A percentile compares a stretch with the other conserved stretches of the same genome.
These are phyloP conservation scores for Globicephala melas DNA, from an alignment of 2,113 vertebrate species.

Conservation along the genomic window DNA sequence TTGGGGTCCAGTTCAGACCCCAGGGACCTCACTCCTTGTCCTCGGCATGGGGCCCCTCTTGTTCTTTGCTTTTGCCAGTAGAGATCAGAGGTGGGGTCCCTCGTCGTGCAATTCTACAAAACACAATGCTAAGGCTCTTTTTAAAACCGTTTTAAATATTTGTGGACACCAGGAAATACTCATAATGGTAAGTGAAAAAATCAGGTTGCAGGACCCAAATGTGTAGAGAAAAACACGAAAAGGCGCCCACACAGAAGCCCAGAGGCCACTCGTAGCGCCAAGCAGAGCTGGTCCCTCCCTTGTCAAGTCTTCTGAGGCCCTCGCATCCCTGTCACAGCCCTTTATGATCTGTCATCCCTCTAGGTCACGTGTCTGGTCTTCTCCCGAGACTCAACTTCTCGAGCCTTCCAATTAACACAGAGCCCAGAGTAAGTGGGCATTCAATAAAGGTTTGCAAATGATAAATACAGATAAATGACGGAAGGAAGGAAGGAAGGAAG, in stretches of 20 bases:
- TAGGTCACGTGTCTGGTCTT: background rate
- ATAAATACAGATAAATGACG: background rate
- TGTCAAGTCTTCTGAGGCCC: background rate
- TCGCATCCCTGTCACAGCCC: background rate
- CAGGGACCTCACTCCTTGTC: background rate
- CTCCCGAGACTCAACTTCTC: background rate
- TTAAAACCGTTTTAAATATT: background rate
- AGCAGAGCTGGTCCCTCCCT: background rate
- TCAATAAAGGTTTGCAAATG: background rate
- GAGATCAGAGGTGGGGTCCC: rapidly evolving
- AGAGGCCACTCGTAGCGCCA: background rate
- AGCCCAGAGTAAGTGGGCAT: background rate
- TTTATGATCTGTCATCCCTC: background rate
- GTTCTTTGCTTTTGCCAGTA: too few species aligned
- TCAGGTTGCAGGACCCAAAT: background rate
- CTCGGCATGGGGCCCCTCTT: background rate
- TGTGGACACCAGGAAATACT: background rate
- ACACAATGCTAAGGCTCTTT: background rate
- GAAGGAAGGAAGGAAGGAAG: background rate
- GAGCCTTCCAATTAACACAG: background rate
- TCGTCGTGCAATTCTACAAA: background rate
- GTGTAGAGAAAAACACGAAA: background rate
- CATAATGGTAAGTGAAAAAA: background rate
- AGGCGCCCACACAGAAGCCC: background rate
- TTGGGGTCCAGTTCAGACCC: background rate